Evolutionary conservation across 2,113 vertebrate genomes (phyloP).

Genomic region (Cranoglanis bouderius): DNA sequence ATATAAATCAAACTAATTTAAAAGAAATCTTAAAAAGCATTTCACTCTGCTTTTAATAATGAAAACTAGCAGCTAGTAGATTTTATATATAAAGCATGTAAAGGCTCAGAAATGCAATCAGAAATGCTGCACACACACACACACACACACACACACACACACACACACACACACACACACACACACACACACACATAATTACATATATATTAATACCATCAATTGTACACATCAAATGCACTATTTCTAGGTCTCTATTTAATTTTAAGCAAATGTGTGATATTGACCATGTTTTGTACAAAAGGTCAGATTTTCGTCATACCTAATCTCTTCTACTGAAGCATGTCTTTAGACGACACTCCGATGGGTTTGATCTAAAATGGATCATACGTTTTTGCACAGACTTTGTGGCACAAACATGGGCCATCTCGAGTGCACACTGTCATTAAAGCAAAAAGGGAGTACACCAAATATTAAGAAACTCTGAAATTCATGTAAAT

Average conservation of each 20-base stretch:
- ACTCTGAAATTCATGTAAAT: neutral
- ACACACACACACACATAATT: too few species aligned
- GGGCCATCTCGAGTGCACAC: neutral
- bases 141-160: too few species aligned
- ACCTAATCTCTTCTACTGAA: neutral
- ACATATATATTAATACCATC: too few species aligned
- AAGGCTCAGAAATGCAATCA: neutral
- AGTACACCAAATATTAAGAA: neutral
- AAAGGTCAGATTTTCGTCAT: too few species aligned
- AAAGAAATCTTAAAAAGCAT: neutral
- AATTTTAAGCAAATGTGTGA: neutral
- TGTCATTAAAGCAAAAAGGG: neutral
- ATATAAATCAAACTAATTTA: neutral
- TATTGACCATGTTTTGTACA: too few species aligned
- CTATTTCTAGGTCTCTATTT: neutral
- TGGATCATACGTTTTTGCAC: neutral
- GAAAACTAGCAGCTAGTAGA: neutral
- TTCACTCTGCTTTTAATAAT: neutral
- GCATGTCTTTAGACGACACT: neutral
- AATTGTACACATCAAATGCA: neutral
- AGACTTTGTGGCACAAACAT: neutral
- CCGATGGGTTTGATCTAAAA: neutral
- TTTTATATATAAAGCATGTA: neutral
- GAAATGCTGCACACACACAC: too few species aligned
- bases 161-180: too few species aligned